Percentiles rank a stretch among this genome's conserved stretches.
These are phyloP conservation scores for Pipra filicauda DNA, from an alignment of 2,113 vertebrate genomes.

Conservation along the genomic window DNA sequence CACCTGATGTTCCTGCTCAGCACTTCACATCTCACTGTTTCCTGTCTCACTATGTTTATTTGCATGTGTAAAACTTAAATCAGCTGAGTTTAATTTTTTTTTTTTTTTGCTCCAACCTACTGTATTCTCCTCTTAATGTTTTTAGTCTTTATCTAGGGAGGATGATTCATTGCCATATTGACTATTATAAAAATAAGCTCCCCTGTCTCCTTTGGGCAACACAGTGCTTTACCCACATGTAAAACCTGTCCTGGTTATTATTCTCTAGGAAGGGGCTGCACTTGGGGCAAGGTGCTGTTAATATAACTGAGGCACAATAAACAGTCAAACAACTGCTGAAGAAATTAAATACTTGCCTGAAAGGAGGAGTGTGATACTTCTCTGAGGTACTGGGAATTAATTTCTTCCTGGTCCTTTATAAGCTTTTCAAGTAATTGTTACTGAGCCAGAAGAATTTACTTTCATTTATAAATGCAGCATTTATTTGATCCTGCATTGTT, in stretches of 20 bases:
- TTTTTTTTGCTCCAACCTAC: neutral
- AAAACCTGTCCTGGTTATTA: neutral
- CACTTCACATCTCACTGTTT: neutral
- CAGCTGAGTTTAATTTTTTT: neutral
- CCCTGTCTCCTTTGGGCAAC: neutral
- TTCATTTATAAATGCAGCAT: neutral
- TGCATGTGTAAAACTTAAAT: neutral
- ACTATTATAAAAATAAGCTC: neutral
- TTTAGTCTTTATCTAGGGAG: neutral
- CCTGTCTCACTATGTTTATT: neutral
- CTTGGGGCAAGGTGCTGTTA: neutral
- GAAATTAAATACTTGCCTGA: neutral
- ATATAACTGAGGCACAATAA: neutral
- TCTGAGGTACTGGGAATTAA: neutral
- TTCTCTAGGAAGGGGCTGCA: neutral
- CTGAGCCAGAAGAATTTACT: neutral
- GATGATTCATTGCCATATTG: neutral
- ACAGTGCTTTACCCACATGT: neutral
- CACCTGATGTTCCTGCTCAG: constrained; percentile 13
- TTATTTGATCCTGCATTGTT: neutral
- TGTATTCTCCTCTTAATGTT: neutral
- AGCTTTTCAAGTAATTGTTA: neutral
- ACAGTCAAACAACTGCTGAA: neutral
- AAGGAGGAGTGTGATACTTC: neutral
- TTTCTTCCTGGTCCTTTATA: neutral